Percentiles rank a stretch among this genome's conserved stretches.
These are phyloP conservation scores for Amaurobius ferox DNA, from an alignment of 2,888 invertebrate genomes.

Conservation along the genomic window DNA sequence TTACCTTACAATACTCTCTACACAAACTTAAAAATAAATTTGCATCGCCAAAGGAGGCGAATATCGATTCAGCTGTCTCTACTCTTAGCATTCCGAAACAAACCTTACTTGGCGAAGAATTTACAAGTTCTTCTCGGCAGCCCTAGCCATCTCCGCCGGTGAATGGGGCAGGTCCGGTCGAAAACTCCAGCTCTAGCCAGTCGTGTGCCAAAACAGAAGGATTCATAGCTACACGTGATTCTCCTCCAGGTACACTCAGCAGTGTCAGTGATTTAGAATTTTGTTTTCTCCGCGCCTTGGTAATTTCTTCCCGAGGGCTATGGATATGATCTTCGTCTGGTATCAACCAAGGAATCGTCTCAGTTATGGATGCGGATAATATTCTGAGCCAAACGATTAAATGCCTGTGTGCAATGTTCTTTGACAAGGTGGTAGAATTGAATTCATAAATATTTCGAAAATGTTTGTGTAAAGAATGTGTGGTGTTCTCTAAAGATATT, in stretches of 20 bases:
- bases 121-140: not conserved
- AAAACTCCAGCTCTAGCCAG: slow-evolving; percentile 1
- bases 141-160: slow-evolving; percentile 2
- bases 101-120: slow-evolving; percentile 21
- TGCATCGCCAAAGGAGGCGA: slow-evolving; percentile 13
- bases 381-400: too few relatives aligned
- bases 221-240: slow-evolving; percentile 49
- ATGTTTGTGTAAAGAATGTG: too few relatives aligned
- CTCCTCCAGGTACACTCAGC: slow-evolving; percentile 14
- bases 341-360: too few relatives aligned
- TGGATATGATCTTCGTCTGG: not conserved
- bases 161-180: slow-evolving; percentile 11
- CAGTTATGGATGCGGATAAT: too few relatives aligned
- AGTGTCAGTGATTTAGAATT: not conserved
- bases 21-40: not conserved
- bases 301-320: not conserved
- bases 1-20: too few relatives aligned
- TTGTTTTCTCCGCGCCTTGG: not conserved
- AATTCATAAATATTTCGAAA: too few relatives aligned
- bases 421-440: too few relatives aligned
- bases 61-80: not conserved
- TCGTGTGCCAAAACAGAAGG: slow-evolving; percentile 59
- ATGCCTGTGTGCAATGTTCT: too few relatives aligned
- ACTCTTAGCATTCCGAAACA: not conserved
- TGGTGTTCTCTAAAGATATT: too few relatives aligned